phyloP scores from a whole-genome alignment of 2,888 invertebrate genomes.

The Chrysolina haemoptera region DNA sequence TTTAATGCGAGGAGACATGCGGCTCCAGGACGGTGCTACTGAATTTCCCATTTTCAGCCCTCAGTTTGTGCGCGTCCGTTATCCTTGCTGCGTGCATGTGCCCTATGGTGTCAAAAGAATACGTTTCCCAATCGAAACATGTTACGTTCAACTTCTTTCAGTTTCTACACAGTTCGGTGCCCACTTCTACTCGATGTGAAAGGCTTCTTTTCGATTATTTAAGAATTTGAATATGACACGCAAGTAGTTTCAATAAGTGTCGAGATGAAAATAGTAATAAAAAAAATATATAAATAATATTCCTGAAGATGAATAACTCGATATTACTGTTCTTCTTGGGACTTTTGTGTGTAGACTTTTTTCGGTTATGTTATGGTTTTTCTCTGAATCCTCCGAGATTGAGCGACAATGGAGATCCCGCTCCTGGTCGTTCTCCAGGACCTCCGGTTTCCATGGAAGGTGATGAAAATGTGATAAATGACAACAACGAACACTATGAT shows the following conservation, averaged over 20 bases:
- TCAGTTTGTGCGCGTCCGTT: slow-evolving; percentile 63
- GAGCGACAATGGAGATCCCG: slow-evolving; percentile 73
- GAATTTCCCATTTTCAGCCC: slow-evolving; percentile 41
- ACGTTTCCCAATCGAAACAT: background rate
- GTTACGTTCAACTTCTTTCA: slow-evolving; percentile 21
- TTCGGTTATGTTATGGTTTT: slow-evolving; percentile 16
- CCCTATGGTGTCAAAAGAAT: slow-evolving; percentile 46
- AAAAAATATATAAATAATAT: slow-evolving; percentile 26
- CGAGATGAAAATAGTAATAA: slow-evolving; percentile 1
- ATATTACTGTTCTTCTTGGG: slow-evolving; percentile 29
- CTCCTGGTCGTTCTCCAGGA: slow-evolving; percentile 78
- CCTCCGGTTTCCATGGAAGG: slow-evolving; percentile 68
- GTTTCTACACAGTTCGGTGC: too few relatives aligned
- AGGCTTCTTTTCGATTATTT: slow-evolving; percentile 39
- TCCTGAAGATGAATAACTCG: slow-evolving; percentile 27
- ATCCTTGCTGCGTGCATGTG: slow-evolving; percentile 59
- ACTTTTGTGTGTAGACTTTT: slow-evolving; percentile 30
- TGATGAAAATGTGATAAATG: slow-evolving; percentile 28
- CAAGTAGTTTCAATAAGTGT: slow-evolving; percentile 7
- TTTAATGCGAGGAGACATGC: slow-evolving; percentile 52
- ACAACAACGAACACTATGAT: slow-evolving; percentile 20
- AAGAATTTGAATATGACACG: slow-evolving; percentile 44
- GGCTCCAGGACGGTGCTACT: slow-evolving; percentile 48
- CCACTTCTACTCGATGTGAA: slow-evolving; percentile 9
- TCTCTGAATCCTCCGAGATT: slow-evolving; percentile 33